Conservation (phyloP, 2,797 vertebrate genomes). For the Danio kyathit region DNA sequence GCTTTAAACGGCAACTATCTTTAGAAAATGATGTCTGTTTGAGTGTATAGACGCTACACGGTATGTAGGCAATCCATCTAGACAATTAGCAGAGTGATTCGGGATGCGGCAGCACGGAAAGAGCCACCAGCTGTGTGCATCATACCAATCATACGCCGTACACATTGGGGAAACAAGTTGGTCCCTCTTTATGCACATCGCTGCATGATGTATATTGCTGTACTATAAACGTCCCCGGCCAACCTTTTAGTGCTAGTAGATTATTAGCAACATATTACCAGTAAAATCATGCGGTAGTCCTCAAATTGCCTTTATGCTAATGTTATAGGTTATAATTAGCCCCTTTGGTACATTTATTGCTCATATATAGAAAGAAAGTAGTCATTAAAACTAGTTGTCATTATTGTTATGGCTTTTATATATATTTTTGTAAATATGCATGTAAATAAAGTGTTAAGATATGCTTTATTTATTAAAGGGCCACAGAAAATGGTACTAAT, state of each 20-base stretch:
- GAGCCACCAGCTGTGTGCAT: conserved; percentile 57
- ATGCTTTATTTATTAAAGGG: neutral
- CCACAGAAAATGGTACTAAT: neutral
- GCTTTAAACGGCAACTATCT: conserved; percentile 27
- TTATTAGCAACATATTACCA: conserved; percentile 34
- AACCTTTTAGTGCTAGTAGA: conserved; percentile 26
- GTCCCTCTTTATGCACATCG: conserved; percentile 32
- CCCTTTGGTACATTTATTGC: conserved; percentile 37
- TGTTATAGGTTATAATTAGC: conserved; percentile 44
- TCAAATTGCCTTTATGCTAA: conserved; percentile 28
- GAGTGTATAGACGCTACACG: conserved; percentile 41
- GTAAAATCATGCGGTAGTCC: neutral
- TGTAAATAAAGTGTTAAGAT: neutral
- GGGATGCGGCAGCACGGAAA: conserved; percentile 43
- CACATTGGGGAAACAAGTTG: conserved; percentile 41
- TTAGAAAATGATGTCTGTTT: conserved; percentile 41
- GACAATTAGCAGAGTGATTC: conserved; percentile 67
- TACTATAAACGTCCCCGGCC: conserved; percentile 2
- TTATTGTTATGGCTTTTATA: conserved; percentile 19
- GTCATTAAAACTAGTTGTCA: conserved; percentile 3
- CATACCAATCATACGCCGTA: conserved; percentile 44
- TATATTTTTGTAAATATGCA: neutral
- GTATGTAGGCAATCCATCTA: conserved; percentile 66
- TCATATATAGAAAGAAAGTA: conserved; percentile 24
- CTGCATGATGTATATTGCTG: conserved; percentile 33